Base-by-base conservation (phyloP, 2,888 invertebrate genomes). In the Orthosia cruda region DNA sequence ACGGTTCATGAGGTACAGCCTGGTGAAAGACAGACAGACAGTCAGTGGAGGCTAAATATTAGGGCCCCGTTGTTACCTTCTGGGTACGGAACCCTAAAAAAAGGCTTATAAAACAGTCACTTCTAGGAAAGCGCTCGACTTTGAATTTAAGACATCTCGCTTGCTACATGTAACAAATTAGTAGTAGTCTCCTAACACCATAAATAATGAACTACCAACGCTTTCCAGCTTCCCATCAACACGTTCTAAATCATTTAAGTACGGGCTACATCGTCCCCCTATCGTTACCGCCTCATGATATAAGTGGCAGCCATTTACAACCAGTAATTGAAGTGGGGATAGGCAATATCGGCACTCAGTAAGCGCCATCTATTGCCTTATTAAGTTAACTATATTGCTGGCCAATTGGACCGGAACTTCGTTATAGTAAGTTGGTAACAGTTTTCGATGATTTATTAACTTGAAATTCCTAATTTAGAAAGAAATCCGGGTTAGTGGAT, bases 291-390 rank as follows among this genome's bases (percentile, higher is more conserved):
- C 13, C 50, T 64, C 52, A 23, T 64, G 52, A 54, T 59, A 68
- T 71, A 73, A 70, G n/a, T 58, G 12, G 26, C 20, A 20, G n/a
- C 32, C 63, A 85, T 74, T 86, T 71, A 83, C 77, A 86, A 65
- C 61, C 69, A 16, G 55, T 84, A 77, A 86, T 80, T 75, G 66
- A 71, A 65, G 23, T 32, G 47, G 15, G 61, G 49, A 75, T 52
- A 55, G 83, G 40, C 67, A 47, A 20, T 67, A 62, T 55, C 32
- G 66, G 49, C 49, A 64, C 50, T 54, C 23, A 23, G 32, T 77
- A 68, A 84, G 40, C 70, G 70, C 64, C 71, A 73, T 81, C 65
- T 68, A 72, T 77, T 63, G 50, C 47, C 64, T 62, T 54, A 73
- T 81, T 68, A 45, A 65, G 68, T 81, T 81, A 68, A 59, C 64